Conservation (phyloP, 2,113 vertebrate species). For the Prolemur simus region DNA sequence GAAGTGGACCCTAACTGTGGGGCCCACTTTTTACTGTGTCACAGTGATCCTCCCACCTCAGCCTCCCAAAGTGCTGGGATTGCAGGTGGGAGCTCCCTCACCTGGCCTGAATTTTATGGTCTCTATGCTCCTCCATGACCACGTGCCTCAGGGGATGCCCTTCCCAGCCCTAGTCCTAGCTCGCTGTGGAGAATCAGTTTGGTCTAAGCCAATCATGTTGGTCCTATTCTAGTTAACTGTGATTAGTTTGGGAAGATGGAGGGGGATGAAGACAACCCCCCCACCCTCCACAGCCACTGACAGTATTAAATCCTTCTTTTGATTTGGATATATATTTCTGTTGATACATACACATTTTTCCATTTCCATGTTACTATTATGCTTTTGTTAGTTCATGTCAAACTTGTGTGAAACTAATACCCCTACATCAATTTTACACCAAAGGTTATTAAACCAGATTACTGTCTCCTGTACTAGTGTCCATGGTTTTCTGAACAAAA, state of each 20-base stretch:
- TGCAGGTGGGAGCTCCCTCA: too few relatives aligned
- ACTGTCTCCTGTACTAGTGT: not conserved
- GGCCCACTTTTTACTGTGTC: too few relatives aligned
- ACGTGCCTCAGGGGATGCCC: not conserved
- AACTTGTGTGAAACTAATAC: not conserved
- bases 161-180: too few relatives aligned
- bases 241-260: not conserved
- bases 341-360: not conserved
- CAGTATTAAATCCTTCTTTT: not conserved
- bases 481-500: slow-evolving; percentile 21
- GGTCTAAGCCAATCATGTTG: not conserved
- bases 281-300: not conserved
- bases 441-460: not conserved
- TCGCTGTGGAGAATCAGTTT: not conserved
- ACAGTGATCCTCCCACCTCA: too few relatives aligned
- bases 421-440: not conserved
- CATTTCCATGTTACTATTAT: not conserved
- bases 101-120: not conserved
- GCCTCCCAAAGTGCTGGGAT: too few relatives aligned
- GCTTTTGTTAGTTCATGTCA: not conserved
- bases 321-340: not conserved
- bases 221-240: not conserved
- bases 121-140: not conserved
- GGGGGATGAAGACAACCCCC: not conserved
- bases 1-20: too few relatives aligned